phyloP scores from a whole-genome alignment of 2,113 vertebrate genomes.

The Epinephelus lanceolatus region DNA sequence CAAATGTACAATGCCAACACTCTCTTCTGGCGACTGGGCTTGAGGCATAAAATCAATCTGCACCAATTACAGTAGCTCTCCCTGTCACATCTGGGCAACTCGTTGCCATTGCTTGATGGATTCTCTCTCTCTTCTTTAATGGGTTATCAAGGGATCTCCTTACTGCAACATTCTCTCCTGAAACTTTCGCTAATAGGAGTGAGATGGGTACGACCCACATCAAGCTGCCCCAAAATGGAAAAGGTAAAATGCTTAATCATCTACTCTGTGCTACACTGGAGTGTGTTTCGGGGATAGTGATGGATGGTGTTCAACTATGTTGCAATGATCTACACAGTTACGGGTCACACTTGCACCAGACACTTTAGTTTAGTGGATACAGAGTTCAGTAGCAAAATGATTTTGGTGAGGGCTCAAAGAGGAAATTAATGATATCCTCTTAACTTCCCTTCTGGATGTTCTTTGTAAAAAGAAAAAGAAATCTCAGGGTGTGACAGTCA shows the following conservation, averaged over 20 bases:
- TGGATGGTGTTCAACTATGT: no score
- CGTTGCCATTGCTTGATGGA: no score
- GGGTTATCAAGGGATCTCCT: neutral
- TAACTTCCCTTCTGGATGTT: neutral
- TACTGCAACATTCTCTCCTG: neutral
- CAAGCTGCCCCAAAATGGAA: neutral
- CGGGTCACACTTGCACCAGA: no score
- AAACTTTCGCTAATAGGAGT: neutral
- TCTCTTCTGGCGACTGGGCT: no score
- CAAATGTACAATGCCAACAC: no score
- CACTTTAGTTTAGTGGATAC: no score
- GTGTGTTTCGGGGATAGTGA: neutral
- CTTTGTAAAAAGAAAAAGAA: neutral
- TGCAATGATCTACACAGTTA: neutral
- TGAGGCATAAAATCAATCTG: no score
- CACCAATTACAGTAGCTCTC: no score
- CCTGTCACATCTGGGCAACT: no score
- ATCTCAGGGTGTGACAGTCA: neutral
- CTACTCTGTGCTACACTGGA: neutral
- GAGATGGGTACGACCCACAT: neutral
- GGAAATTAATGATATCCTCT: neutral
- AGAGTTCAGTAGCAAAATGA: no score
- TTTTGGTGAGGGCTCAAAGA: no score
- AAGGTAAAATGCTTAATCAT: neutral
- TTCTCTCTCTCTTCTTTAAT: no score